Evolutionary conservation across 2,113 vertebrate species (phyloP).

Genomic region (Cathartes aura): DNA sequence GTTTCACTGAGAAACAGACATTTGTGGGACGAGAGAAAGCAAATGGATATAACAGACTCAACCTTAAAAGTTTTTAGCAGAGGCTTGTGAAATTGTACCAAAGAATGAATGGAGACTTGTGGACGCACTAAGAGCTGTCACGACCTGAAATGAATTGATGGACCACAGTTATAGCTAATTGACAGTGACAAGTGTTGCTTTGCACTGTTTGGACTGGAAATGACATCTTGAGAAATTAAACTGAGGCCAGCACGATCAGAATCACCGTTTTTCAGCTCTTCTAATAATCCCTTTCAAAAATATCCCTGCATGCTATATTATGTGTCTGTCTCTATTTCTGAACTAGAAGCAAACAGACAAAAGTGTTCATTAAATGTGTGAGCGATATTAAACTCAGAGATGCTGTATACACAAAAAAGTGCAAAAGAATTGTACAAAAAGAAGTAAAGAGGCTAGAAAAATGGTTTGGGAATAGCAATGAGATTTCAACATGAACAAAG

Average conservation of each 20-base stretch:
- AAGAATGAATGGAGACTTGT: not conserved
- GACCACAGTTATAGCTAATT: slow-evolving; percentile 29
- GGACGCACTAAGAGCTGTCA: not conserved
- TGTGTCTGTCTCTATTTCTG: not conserved
- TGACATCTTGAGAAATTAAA: slow-evolving; percentile 7
- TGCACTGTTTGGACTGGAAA: slow-evolving; percentile 7
- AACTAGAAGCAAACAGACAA: not conserved
- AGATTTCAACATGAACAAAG: not conserved
- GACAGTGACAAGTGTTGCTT: slow-evolving; percentile 23
- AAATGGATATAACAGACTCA: slow-evolving; percentile 42
- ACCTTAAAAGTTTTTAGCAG: slow-evolving; percentile 8
- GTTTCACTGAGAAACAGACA: not conserved
- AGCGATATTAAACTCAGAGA: not conserved
- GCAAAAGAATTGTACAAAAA: not conserved
- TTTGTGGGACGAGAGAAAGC: not conserved
- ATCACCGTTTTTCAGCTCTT: not conserved
- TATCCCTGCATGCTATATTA: not conserved
- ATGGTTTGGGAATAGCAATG: not conserved
- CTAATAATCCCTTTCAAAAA: not conserved
- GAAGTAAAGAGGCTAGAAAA: not conserved
- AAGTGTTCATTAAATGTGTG: not conserved
- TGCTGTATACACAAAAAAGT: not conserved
- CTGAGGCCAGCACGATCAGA: not conserved
- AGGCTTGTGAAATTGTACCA: not conserved
- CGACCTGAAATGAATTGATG: not conserved